These are phyloP conservation scores for Bucco capensis DNA, from an alignment of 2,113 vertebrate genomes.

Conservation along the genomic window DNA sequence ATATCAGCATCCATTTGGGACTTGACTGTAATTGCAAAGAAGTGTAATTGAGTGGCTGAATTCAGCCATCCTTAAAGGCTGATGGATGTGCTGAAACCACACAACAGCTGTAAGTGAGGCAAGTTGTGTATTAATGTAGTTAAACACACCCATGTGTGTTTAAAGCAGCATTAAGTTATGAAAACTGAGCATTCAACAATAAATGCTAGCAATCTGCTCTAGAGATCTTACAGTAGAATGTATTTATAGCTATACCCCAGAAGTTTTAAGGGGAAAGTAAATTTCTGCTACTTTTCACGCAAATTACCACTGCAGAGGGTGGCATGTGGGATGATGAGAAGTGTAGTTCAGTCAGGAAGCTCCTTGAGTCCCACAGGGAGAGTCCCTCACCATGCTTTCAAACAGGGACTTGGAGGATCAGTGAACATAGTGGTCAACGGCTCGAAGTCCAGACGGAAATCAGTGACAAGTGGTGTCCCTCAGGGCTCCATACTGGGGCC, in stretches of 20 bases:
- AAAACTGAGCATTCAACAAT: background rate
- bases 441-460: no score
- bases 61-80: background rate
- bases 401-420: background rate
- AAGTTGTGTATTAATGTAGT: background rate
- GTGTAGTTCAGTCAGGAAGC: background rate
- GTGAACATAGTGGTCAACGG: no score
- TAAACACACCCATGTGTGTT: background rate
- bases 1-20: background rate
- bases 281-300: background rate
- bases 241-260: background rate
- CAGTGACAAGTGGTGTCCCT: no score
- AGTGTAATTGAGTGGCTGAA: background rate
- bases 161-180: background rate
- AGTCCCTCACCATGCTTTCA: background rate
- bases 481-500: no score
- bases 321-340: rapidly evolving
- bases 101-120: background rate
- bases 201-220: background rate
- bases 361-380: background rate
- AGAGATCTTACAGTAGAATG: background rate
- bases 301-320: background rate
- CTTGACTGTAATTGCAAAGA: background rate
- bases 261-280: background rate
- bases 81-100: background rate